Conservation (phyloP, 2,888 invertebrate species). For the Oasisia sp. region DNA sequence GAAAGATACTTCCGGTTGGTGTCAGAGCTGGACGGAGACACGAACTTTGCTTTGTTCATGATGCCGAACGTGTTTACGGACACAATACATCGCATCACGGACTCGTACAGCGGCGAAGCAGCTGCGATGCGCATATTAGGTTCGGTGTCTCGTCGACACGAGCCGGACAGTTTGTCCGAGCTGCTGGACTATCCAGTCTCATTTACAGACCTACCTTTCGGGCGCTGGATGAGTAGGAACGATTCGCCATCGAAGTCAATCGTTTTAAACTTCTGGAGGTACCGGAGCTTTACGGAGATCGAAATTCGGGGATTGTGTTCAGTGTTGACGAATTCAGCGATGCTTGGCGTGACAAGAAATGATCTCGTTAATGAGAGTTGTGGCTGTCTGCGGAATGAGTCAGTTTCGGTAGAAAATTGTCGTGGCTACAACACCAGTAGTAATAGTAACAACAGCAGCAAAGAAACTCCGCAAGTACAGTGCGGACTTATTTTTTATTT, state of each 20-base stretch:
- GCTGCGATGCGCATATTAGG: constrained; percentile 25
- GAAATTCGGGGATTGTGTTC: constrained; percentile 37
- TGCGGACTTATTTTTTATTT: neutral
- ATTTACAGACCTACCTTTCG: constrained; percentile 31
- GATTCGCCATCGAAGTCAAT: constrained; percentile 25
- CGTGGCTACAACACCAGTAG: neutral
- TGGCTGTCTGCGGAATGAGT: neutral
- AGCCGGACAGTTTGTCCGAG: neutral
- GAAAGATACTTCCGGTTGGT: constrained; percentile 28
- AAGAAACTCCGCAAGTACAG: neutral
- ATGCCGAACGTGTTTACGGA: constrained; percentile 18
- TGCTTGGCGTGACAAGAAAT: constrained; percentile 29
- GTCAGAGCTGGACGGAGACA: constrained; percentile 22
- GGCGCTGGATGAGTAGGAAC: constrained; percentile 25
- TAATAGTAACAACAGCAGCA: neutral
- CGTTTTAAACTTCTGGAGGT: constrained; percentile 22
- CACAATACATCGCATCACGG: constrained; percentile 25
- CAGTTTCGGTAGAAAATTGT: neutral
- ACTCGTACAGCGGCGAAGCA: neutral
- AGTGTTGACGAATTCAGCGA: constrained; percentile 21
- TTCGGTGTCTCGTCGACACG: neutral
- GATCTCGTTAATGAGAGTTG: neutral
- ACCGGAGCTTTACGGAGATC: constrained; percentile 27
- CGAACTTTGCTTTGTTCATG: constrained; percentile 26
- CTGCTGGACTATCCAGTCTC: constrained; percentile 25